Percentiles rank a stretch among this genome's conserved stretches.
Evolutionary conservation across 2,888 invertebrate species (phyloP).

Genomic region (Metallyticus violacea): DNA sequence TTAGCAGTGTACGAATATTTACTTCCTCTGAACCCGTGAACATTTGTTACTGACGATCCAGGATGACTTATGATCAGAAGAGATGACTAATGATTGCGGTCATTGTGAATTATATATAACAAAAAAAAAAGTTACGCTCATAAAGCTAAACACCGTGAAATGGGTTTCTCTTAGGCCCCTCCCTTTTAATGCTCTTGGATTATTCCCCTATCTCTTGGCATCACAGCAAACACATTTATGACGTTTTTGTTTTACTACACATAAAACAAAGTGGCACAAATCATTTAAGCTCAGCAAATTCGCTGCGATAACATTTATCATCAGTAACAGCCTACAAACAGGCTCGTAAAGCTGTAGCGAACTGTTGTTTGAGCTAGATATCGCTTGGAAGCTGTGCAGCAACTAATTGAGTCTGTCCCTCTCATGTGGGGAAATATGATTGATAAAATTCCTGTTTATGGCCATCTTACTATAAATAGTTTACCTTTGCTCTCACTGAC

Average conservation of each 20-base stretch:
- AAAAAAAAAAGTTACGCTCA: no score
- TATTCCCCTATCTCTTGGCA: background rate
- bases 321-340: background rate
- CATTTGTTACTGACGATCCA: no score
- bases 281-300: background rate
- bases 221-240: background rate
- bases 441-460: background rate
- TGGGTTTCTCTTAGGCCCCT: background rate
- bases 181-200: background rate
- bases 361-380: background rate
- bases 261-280: background rate
- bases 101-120: background rate
- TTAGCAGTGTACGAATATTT: background rate
- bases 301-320: background rate
- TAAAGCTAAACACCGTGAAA: no score
- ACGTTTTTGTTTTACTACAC: background rate
- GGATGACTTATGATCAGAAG: no score
- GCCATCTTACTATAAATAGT: background rate
- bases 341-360: background rate
- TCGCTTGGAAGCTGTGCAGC: background rate
- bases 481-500: background rate
- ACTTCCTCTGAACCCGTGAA: background rate
- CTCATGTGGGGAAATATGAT: no score
- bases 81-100: background rate
- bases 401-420: background rate